These are phyloP conservation scores for Leucoraja erinaceus DNA, from an alignment of 2,113 vertebrate genomes.

Conservation along the genomic window DNA sequence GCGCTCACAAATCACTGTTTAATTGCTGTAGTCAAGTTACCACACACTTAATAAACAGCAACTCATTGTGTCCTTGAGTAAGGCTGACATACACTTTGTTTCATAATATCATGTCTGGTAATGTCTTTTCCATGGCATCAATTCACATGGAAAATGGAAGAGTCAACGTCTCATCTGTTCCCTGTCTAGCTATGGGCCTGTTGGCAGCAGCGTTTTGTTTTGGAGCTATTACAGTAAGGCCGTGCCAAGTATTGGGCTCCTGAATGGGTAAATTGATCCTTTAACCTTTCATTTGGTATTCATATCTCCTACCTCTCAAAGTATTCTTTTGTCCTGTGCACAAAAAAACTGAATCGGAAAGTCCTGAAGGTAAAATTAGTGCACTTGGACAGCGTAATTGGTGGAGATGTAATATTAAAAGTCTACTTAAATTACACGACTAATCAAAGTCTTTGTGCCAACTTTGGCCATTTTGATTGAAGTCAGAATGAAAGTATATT, in stretches of 20 bases:
- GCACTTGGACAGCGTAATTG: conserved; percentile 52
- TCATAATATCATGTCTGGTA: conserved; percentile 67
- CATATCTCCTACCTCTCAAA: conserved; percentile 47
- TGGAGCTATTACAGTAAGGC: conserved; percentile 47
- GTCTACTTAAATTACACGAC: conserved; percentile 65
- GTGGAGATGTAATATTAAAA: conserved; percentile 63
- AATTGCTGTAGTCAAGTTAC: conserved; percentile 87
- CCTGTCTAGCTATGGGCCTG: conserved; percentile 56
- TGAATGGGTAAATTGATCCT: conserved; percentile 53
- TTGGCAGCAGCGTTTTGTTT: conserved; percentile 41
- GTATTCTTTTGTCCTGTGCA: conserved; percentile 48
- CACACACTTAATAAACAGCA: conserved; percentile 88
- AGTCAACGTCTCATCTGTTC: conserved; percentile 68
- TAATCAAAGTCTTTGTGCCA: conserved; percentile 64
- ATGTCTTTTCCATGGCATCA: conserved; percentile 67
- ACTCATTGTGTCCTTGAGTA: conserved; percentile 83
- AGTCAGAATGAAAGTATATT: conserved; percentile 17
- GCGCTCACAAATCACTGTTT: conserved; percentile 83
- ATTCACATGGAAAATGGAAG: conserved; percentile 68
- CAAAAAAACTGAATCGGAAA: conserved; percentile 43
- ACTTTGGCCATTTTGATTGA: conserved; percentile 58
- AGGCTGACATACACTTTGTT: conserved; percentile 75
- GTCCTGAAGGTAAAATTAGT: conserved; percentile 57
- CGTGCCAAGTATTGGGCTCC: conserved; percentile 54
- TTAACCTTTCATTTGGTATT: conserved; percentile 55